Evolutionary conservation across 2,113 vertebrate genomes (phyloP).

Genomic region (western clawed frog (Xenopus tropicalis)): UCB_Xtro_10.0 CM004448.2:47448501-47449000

Average conservation of each 20-base stretch:
- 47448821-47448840: conserved; percentile 72
- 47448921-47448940: conserved; percentile 49
- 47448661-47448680: conserved; percentile 95
- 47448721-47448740: conserved; percentile 90
- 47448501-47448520: conserved; percentile 4
- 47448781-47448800: conserved; percentile 77
- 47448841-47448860: conserved; percentile 70
- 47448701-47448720: conserved; percentile 85
- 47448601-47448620: conserved; percentile 88
- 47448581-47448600: conserved; percentile 89
- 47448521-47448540: conserved; percentile 62
- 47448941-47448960: conserved; percentile 64
- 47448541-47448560: conserved; percentile 74
- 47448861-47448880: conserved; percentile 77
- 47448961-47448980: conserved; percentile 43
- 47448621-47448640: conserved; percentile 95
- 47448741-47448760: conserved; percentile 85
- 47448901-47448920: conserved; percentile 46
- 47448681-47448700: conserved; percentile 84
- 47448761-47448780: conserved; percentile 83
- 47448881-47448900: conserved; percentile 58
- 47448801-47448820: conserved; percentile 81
- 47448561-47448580: conserved; percentile 78
- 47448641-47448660: conserved; percentile 88
- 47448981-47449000: conserved; percentile 31